Base-by-base conservation (phyloP, 2,888 invertebrate species). In the Leptura quadrifasciata region DNA sequence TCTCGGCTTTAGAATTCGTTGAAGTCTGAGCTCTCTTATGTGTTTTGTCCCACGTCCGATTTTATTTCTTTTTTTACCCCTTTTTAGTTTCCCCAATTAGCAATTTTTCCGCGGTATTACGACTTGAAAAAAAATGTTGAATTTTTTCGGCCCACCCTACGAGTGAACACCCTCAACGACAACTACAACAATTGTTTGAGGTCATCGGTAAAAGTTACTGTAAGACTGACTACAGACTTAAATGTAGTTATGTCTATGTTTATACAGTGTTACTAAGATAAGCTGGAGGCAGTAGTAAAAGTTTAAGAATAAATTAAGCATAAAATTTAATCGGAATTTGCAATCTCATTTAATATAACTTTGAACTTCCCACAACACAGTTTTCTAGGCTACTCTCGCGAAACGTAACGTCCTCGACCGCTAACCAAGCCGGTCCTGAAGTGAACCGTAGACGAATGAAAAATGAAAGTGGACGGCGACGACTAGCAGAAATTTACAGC, bases 391-490 rank as follows among this genome's bases (percentile, higher is more conserved):
- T 47, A n/a, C 1, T 2, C 47, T n/a, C 47, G 47, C 47, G n/a
- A 47, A 47, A 47, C 47, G 47, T 5, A 47, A 47, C 47, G 47
- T 47, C 47, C 47, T 47, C 58, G 58, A 58, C 21, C 27, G 6
- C 60, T 31, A 47, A 47, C 47, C 47, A n/a, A 47, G 47, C 27
- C 60, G 31, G 27, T 18, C 31, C 60, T 61, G 60, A 61, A 15
- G 17, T 1, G 3, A n/a, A 2, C 17, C 27, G 31, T 27, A 61
- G 27, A 61, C 31, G 60, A 2, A 31, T 61, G 27, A 27, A 61
- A 61, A 61, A 47, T 61, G 60, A 61, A 61, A 61, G 60, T 61
- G 60, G 31, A n/a, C 17, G 10, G n/a, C 24, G 58, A 21, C 24
- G 47, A 47, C 47, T n/a, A n/a, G 15, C n/a, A 27, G n/a, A 61